Percentiles rank a stretch among this genome's conserved stretches.
Conservation (phyloP, 37 sponge, comb jelly and placozoan genomes). For the Chondrosia reniformis region DNA sequence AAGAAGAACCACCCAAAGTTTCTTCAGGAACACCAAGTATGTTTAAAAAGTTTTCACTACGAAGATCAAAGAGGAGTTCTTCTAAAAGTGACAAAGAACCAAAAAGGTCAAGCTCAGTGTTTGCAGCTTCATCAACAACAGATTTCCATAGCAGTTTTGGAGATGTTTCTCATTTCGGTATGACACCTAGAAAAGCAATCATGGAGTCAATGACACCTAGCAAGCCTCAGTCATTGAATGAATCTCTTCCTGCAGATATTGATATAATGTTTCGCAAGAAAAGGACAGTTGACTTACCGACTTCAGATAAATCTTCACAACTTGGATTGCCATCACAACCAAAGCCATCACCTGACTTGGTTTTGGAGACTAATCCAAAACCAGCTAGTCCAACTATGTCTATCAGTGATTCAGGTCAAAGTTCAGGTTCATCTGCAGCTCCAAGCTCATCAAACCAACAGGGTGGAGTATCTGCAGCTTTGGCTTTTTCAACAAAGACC, state of each 20-base stretch:
- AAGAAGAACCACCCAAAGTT: not conserved
- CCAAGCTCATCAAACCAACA: not conserved
- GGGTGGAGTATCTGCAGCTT: not conserved
- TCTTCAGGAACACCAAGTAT: not conserved
- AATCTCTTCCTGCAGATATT: not conserved
- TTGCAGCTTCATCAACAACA: not conserved
- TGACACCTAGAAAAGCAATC: not conserved
- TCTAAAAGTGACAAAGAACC: not conserved
- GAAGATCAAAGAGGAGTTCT: not conserved
- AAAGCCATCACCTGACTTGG: not conserved
- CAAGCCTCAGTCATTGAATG: not conserved
- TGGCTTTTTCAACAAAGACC: not conserved
- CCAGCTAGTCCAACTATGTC: not conserved
- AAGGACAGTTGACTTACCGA: not conserved
- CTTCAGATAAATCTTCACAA: not conserved
- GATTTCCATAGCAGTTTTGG: not conserved
- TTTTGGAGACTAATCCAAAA: not conserved
- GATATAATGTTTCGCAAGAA: slow-evolving; percentile 14
- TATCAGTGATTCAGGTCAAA: not conserved
- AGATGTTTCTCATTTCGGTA: not conserved
- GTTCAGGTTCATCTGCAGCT: not conserved
- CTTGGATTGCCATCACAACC: not conserved
- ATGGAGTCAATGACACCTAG: not conserved
- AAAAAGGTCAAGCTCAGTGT: too few species aligned
- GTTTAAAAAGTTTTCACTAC: slow-evolving; percentile 1